Percentiles rank a stretch among this genome's conserved stretches.
phyloP scores from a whole-genome alignment of 1,140 invertebrate species.

The Scaptomyza montana region DNA sequence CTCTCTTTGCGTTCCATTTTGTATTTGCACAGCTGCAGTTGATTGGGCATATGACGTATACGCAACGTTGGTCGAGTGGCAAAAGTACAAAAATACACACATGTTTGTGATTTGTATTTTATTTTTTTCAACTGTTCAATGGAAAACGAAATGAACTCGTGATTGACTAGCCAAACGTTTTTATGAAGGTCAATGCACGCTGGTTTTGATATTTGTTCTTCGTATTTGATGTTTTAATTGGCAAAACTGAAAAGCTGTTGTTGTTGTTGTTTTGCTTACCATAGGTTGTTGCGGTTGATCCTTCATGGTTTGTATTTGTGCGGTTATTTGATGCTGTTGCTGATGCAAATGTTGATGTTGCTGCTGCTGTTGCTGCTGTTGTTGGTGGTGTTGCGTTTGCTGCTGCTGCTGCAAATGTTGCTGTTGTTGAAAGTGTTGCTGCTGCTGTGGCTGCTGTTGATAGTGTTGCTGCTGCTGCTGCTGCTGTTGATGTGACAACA shows the following conservation, averaged over 20 bases:
- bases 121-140: constrained; percentile 42
- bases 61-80: constrained; percentile 53
- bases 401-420: constrained; percentile 60
- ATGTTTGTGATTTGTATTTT: constrained; percentile 26
- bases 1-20: constrained; percentile 20
- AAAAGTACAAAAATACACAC: not conserved
- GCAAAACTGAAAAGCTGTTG: constrained; percentile 19
- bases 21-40: constrained; percentile 68
- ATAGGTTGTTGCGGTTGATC: constrained; percentile 84
- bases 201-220: not conserved
- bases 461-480: constrained; percentile 65
- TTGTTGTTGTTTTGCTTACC: constrained; percentile 60
- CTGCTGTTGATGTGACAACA: constrained; percentile 60
- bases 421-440: constrained; percentile 54
- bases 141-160: constrained; percentile 56
- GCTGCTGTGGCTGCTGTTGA: constrained; percentile 57
- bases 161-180: constrained; percentile 41
- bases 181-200: constrained; percentile 65
- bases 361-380: constrained; percentile 57
- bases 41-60: constrained; percentile 68
- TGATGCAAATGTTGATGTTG: constrained; percentile 76
- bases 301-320: constrained; percentile 84
- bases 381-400: constrained; percentile 52
- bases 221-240: constrained; percentile 39
- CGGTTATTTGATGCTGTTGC: constrained; percentile 82